A percentile compares a stretch with the other conserved stretches of the same genome.
Evolutionary conservation across 1,140 invertebrate genomes (phyloP).

Genomic region (Sminthurinus signatus): DNA sequence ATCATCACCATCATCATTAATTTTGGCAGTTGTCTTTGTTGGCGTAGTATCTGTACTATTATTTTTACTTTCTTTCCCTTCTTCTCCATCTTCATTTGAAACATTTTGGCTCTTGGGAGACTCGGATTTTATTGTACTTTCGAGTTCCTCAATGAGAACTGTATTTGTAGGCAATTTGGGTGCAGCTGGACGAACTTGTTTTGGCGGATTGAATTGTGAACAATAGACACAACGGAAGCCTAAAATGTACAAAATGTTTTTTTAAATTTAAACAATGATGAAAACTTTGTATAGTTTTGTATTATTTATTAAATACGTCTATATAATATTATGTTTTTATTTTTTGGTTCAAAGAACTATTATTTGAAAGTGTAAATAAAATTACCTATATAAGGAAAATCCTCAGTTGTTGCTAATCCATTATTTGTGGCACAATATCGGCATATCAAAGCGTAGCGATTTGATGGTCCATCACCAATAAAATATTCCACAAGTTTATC

Average conservation of each 20-base stretch:
- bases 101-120: not conserved
- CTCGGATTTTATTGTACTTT: constrained; percentile 7
- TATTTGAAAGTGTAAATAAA: constrained; percentile 15
- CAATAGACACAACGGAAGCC: constrained; percentile 38
- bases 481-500: constrained; percentile 90
- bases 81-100: not conserved
- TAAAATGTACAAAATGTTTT: constrained; percentile 13
- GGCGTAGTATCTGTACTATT: too few species aligned
- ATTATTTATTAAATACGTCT: too few species aligned
- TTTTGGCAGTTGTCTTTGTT: too few species aligned
- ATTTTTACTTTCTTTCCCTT: too few species aligned
- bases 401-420: constrained; percentile 93
- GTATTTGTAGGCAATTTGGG: constrained; percentile 31
- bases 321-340: not conserved
- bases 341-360: not conserved
- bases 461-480: constrained; percentile 88
- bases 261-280: not conserved
- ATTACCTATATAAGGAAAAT: constrained; percentile 85
- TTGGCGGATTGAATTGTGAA: constrained; percentile 36
- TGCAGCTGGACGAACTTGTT: constrained; percentile 32
- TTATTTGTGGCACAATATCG: constrained; percentile 83
- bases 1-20: not conserved
- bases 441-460: constrained; percentile 85
- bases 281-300: too few species aligned
- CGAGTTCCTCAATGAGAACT: constrained; percentile 25